Conservation (phyloP, 2,113 vertebrate species). For the Trogon surrucura region DNA sequence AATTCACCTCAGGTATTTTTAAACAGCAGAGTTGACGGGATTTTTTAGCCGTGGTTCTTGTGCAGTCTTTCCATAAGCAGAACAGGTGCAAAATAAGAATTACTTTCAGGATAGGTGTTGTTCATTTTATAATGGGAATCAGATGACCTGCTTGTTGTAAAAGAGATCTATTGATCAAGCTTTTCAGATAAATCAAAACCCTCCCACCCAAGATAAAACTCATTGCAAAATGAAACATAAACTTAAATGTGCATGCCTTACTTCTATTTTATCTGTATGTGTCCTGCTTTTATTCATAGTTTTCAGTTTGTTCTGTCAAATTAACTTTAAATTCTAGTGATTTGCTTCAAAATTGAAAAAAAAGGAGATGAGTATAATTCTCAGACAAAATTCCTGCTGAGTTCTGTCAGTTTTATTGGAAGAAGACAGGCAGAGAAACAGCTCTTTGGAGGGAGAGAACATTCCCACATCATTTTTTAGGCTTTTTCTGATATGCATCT, state of each 20-base stretch:
- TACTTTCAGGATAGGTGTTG: neutral
- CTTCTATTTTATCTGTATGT: neutral
- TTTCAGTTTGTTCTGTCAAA: neutral
- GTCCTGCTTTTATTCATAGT: neutral
- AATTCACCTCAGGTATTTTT: neutral
- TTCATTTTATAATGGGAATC: neutral
- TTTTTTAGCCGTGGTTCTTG: neutral
- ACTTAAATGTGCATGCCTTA: neutral
- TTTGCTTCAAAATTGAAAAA: neutral
- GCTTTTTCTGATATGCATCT: neutral
- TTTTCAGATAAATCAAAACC: neutral
- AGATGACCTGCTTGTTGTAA: neutral
- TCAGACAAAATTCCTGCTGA: neutral
- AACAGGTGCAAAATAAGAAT: neutral
- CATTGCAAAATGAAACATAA: neutral
- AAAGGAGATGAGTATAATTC: fast-evolving
- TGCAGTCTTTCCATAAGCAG: neutral
- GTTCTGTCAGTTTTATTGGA: neutral
- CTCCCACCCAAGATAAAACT: neutral
- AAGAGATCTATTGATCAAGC: neutral
- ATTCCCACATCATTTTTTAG: neutral
- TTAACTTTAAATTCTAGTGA: neutral
- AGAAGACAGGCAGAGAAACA: neutral
- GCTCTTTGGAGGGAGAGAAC: neutral
- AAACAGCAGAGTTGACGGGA: neutral